These are phyloP conservation scores for Calameuta pallipes DNA, from an alignment of 2,888 invertebrate genomes.

Conservation along the genomic window DNA sequence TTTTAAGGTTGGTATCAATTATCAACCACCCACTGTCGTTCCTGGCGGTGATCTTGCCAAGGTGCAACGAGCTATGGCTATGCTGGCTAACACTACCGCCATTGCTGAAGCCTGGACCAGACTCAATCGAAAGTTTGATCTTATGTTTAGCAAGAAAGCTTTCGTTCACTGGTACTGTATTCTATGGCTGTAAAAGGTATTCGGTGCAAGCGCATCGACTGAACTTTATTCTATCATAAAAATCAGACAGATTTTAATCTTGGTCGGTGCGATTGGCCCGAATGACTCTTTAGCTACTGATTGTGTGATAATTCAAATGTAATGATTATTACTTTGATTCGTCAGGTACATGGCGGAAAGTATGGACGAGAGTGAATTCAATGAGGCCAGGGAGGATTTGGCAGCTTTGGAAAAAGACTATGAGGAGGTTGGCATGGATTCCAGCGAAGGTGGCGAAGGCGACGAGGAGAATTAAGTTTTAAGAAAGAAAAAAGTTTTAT, in stretches of 20 bases:
- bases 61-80: slow-evolving; percentile 71
- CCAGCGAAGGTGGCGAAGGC: slow-evolving; percentile 83
- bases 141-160: slow-evolving; percentile 74
- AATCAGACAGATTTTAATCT: neutral
- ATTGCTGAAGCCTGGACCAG: slow-evolving; percentile 75
- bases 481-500: slow-evolving; percentile 29
- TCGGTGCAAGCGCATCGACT: neutral
- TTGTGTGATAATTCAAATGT: neutral
- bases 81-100: slow-evolving; percentile 66
- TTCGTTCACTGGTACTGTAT: slow-evolving; percentile 73
- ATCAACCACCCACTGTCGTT: slow-evolving; percentile 62
- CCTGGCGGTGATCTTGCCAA: slow-evolving; percentile 60
- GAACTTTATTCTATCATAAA: neutral
- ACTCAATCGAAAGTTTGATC: slow-evolving; percentile 74
- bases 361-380: slow-evolving; percentile 55
- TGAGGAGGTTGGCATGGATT: slow-evolving; percentile 90
- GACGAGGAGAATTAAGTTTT: slow-evolving; percentile 80
- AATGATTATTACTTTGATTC: neutral
- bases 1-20: slow-evolving; percentile 79
- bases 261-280: neutral
- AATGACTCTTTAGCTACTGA: neutral
- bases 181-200: neutral
- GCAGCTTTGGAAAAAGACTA: slow-evolving; percentile 88
- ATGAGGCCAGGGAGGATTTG: slow-evolving; percentile 68
- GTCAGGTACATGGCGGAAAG: slow-evolving; percentile 49